These are phyloP conservation scores for Synanthedon tipuliformis DNA, from an alignment of 2,888 invertebrate genomes.

Conservation along the genomic window DNA sequence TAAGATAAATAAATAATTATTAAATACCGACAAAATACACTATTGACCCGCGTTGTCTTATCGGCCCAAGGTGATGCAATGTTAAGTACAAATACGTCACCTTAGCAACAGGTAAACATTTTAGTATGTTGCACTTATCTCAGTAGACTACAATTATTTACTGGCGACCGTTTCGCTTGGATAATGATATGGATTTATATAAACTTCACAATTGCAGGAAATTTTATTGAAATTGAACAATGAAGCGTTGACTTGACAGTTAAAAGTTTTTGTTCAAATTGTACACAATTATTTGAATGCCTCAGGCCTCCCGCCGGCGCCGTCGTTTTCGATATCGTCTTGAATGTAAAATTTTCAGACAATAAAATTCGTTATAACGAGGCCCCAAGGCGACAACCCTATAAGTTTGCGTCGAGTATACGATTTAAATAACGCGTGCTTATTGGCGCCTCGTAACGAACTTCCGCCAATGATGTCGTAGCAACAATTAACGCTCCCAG, in stretches of 20 bases:
- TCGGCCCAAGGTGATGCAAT: too few species aligned
- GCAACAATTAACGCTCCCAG: slow-evolving; percentile 35
- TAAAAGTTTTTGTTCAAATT: slow-evolving; percentile 12
- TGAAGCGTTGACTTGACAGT: neutral
- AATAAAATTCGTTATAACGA: slow-evolving; percentile 49
- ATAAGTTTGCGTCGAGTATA: slow-evolving; percentile 21
- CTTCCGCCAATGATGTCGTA: slow-evolving; percentile 38
- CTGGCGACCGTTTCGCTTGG: too few species aligned
- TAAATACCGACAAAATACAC: too few species aligned
- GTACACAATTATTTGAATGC: slow-evolving; percentile 23
- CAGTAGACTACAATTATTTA: too few species aligned
- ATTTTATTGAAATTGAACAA: neutral
- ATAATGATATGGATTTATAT: too few species aligned
- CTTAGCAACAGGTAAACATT: too few species aligned
- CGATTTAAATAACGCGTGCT: slow-evolving; percentile 35
- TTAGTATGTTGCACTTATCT: too few species aligned
- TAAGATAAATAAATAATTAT: too few species aligned
- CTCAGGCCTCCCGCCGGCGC: slow-evolving; percentile 9
- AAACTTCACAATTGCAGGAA: too few species aligned
- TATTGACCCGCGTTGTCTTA: too few species aligned
- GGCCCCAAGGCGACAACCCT: slow-evolving; percentile 35
- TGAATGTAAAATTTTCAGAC: slow-evolving; percentile 37
- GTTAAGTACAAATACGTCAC: too few species aligned
- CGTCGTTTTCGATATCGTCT: slow-evolving; percentile 13
- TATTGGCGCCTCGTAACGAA: slow-evolving; percentile 43